Evolutionary conservation across 2,113 vertebrate species (phyloP).

Genomic region (Micronycteris hirsuta): DNA sequence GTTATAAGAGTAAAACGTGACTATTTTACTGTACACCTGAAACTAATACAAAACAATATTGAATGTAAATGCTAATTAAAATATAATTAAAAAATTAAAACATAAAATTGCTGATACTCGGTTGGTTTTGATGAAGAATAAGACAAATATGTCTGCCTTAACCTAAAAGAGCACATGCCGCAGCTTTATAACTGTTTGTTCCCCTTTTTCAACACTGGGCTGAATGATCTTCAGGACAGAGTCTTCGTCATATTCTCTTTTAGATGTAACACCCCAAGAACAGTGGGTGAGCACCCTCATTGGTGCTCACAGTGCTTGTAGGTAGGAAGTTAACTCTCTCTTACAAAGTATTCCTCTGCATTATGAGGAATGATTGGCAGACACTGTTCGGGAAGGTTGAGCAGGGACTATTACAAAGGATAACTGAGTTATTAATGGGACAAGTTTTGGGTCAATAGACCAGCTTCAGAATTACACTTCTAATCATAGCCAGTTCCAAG

Average conservation of each 20-base stretch:
- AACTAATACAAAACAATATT: not conserved
- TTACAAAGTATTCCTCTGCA: fast-evolving
- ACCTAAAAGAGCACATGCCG: not conserved
- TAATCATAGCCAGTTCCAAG: not conserved
- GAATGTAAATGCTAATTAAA: not conserved
- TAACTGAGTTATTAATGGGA: not conserved
- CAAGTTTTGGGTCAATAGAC: not conserved
- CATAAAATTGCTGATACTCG: not conserved
- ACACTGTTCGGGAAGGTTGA: not conserved
- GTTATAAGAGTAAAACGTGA: not conserved
- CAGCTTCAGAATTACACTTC: not conserved
- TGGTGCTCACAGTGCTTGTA: not conserved
- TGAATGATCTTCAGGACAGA: not conserved
- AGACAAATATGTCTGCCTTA: not conserved
- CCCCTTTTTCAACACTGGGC: not conserved
- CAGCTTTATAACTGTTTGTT: not conserved
- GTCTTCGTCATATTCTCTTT: not conserved
- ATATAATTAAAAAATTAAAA: not conserved
- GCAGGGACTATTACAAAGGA: not conserved
- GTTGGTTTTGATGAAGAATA: not conserved
- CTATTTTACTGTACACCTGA: not conserved
- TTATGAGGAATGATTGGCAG: not conserved
- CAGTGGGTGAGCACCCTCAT: no score
- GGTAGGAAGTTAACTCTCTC: not conserved
- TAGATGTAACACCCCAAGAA: not conserved